Conservation (phyloP, 1,140 invertebrate genomes). For the Acyrthosiphon pisum region DNA sequence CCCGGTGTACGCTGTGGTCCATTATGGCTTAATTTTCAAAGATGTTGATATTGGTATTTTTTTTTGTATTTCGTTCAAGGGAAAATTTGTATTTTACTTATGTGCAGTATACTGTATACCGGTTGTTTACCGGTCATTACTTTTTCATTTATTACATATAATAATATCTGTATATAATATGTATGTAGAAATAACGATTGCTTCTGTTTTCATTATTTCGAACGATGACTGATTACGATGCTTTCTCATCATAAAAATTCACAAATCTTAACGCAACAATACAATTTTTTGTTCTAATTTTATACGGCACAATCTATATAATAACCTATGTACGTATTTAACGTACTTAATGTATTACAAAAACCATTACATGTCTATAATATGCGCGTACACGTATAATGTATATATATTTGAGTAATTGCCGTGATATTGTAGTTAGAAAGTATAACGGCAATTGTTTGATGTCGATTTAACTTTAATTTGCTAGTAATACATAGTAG, state of each 20-base stretch:
- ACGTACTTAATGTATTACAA: slow-evolving; percentile 2
- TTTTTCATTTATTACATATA: not conserved
- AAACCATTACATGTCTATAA: not conserved
- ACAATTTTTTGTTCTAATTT: not conserved
- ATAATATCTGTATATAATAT: not conserved
- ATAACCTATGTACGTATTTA: not conserved
- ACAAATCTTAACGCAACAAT: not conserved
- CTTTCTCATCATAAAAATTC: not conserved
- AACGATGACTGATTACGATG: not conserved
- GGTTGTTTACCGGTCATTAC: not conserved
- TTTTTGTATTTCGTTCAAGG: not conserved
- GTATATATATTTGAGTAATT: not conserved
- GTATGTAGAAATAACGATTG: not conserved
- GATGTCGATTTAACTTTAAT: not conserved
- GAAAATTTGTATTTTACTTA: not conserved
- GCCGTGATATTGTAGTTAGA: slow-evolving; percentile 25
- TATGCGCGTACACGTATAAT: not conserved
- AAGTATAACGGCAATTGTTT: not conserved
- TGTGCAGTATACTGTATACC: not conserved
- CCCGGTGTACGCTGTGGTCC: not conserved
- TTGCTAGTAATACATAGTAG: not conserved
- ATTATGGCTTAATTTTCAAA: not conserved
- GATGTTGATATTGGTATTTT: not conserved
- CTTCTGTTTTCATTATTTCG: not conserved
- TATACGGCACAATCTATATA: not conserved